Conservation (phyloP, 2,113 vertebrate genomes). For the Neotragus moschatus region DNA sequence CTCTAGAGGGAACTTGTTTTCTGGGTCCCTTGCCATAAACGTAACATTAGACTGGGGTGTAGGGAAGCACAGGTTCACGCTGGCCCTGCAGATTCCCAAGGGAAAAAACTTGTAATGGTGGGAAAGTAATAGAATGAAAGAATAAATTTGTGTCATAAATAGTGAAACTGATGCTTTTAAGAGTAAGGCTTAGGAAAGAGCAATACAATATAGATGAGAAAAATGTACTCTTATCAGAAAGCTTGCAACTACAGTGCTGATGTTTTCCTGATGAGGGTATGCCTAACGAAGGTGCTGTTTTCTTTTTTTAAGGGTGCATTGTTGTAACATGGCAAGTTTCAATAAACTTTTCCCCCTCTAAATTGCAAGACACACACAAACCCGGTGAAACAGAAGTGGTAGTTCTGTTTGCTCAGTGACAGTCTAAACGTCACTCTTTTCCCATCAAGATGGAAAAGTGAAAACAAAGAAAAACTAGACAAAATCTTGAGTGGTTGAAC, state of each 20-base stretch:
- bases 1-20: not conserved
- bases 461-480: not conserved
- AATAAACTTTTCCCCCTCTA: constrained; percentile 18
- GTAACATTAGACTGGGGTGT: not conserved
- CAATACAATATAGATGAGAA: not conserved
- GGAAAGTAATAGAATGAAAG: not conserved
- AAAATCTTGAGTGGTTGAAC: not conserved
- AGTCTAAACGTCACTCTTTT: not conserved
- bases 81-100: not conserved
- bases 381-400: not conserved
- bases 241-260: accelerated
- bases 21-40: not conserved
- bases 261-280: not conserved
- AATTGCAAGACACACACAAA: not conserved
- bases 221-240: not conserved
- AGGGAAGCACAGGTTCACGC: not conserved
- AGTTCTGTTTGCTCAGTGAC: not conserved
- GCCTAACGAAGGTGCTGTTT: not conserved
- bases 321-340: not conserved
- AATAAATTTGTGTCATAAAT: not conserved
- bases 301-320: not conserved
- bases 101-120: not conserved
- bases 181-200: not conserved
- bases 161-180: constrained; percentile 6
- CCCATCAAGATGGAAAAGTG: not conserved